Conservation (phyloP, 2,113 vertebrate genomes). For the Cyrtonyx montezumae region DNA sequence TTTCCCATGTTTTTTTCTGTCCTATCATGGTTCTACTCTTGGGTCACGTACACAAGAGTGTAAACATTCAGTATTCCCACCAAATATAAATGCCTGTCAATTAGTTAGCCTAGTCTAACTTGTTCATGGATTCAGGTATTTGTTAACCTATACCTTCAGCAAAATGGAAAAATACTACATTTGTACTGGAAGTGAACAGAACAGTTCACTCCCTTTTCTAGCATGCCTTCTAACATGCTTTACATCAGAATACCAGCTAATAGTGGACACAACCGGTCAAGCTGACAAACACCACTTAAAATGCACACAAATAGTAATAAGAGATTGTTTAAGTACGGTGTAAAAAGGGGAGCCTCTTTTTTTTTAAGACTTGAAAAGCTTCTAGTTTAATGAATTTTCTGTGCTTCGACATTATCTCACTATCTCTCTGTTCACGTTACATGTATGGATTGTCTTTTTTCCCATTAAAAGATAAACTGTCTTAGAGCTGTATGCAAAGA, state of each 20-base stretch:
- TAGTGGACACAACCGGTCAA: neutral
- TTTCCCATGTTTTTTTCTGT: neutral
- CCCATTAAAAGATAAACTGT: neutral
- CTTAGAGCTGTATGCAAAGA: neutral
- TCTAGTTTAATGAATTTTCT: neutral
- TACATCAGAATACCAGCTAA: neutral
- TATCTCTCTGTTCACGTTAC: neutral
- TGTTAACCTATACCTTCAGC: neutral
- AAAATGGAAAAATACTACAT: neutral
- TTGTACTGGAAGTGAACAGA: neutral
- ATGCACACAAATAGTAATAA: neutral
- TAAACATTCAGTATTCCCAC: neutral
- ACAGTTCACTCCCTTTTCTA: neutral
- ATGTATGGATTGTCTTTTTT: neutral
- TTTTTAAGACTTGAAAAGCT: neutral
- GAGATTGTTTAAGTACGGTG: neutral
- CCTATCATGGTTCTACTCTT: neutral
- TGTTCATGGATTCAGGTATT: neutral
- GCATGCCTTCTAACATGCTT: neutral
- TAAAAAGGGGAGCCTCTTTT: neutral
- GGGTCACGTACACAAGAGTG: neutral
- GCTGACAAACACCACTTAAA: neutral
- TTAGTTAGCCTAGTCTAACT: neutral
- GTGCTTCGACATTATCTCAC: neutral
- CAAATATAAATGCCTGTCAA: neutral